phyloP scores from a whole-genome alignment of 2,113 vertebrate species.

The Barbus barbus region DNA sequence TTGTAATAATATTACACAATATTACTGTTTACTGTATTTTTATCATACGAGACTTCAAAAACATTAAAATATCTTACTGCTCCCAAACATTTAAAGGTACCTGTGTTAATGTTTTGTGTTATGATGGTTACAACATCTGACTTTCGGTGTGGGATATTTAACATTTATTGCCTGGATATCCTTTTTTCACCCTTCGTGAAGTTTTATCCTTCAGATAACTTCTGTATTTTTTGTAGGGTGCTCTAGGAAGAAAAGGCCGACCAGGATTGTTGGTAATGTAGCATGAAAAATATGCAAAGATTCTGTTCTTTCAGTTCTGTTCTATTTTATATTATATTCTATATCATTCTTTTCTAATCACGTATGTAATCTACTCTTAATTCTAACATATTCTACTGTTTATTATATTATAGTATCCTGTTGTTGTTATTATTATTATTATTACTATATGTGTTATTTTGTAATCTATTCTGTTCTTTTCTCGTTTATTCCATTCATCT shows the following conservation, averaged over 20 bases:
- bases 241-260: conserved; percentile 64
- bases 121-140: neutral
- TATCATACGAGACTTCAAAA: too few relatives aligned
- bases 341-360: neutral
- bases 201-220: neutral
- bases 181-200: neutral
- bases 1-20: too few relatives aligned
- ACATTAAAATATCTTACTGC: too few relatives aligned
- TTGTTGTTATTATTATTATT: neutral
- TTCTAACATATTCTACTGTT: neutral
- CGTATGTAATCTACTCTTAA: neutral
- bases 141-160: neutral
- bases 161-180: neutral
- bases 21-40: too few relatives aligned
- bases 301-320: neutral
- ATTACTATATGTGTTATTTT: too few relatives aligned
- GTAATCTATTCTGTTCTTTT: neutral
- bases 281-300: neutral
- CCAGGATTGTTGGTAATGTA: conserved; percentile 61
- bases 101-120: neutral
- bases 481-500: neutral
- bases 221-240: conserved; percentile 61
- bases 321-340: neutral
- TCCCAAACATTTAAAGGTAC: too few relatives aligned
- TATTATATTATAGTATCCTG: neutral